phyloP scores from a whole-genome alignment of 2,888 invertebrate genomes.

The Hyposoter didymator region DNA sequence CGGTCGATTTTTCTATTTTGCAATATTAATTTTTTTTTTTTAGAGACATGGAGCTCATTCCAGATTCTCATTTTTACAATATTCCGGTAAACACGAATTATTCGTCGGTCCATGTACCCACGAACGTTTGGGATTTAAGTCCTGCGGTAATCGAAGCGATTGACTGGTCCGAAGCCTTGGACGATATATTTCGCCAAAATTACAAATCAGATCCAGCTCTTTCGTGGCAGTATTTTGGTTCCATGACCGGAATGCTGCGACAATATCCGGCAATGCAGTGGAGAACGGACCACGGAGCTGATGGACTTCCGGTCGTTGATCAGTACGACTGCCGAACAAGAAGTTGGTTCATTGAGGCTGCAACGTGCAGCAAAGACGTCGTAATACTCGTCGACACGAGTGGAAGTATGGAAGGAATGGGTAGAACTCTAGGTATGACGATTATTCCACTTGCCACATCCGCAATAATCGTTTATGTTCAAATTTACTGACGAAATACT shows the following conservation, averaged over 20 bases:
- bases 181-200: conserved; percentile 93
- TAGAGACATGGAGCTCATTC: conserved; percentile 87
- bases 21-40: conserved; percentile 81
- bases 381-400: conserved; percentile 97
- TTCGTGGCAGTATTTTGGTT: conserved; percentile 99
- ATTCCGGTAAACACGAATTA: conserved; percentile 91
- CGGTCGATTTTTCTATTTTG: neutral
- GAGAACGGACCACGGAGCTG: conserved; percentile 70
- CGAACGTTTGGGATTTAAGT: conserved; percentile 93
- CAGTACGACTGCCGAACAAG: conserved; percentile 96
- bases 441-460: neutral
- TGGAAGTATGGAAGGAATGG: conserved; percentile 97
- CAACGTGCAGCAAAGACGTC: conserved; percentile 98
- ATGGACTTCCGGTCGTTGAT: conserved; percentile 86
- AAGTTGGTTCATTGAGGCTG: conserved; percentile 99
- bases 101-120: conserved; percentile 97
- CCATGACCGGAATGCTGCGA: conserved; percentile 95
- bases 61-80: conserved; percentile 94
- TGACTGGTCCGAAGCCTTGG: conserved; percentile 95
- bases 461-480: neutral
- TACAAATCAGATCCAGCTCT: conserved; percentile 95
- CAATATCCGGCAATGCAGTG: conserved; percentile 91
- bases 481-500: neutral
- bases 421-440: conserved; percentile 86
- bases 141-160: conserved; percentile 90